phyloP scores from a whole-genome alignment of 2,888 invertebrate genomes.

The Leptinotarsa juncta region DNA sequence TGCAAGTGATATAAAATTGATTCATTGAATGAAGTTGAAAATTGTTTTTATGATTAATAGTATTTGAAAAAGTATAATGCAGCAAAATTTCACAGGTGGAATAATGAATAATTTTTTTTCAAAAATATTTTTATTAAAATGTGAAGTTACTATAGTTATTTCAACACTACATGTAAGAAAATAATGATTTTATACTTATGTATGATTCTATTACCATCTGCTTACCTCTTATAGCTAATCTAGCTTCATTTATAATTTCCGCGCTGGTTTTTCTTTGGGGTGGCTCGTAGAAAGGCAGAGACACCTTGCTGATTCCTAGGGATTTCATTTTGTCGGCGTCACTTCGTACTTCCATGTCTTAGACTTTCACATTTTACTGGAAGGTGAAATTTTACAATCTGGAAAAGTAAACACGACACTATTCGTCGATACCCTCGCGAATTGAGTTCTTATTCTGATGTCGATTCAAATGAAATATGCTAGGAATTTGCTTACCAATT shows the following conservation, averaged over 20 bases:
- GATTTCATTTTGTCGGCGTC: constrained; percentile 44
- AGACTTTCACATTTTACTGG: constrained; percentile 13
- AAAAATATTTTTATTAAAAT: no score
- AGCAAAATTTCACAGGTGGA: no score
- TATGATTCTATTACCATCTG: neutral
- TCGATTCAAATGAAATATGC: constrained; percentile 19
- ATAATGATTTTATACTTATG: no score
- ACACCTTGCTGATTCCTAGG: constrained; percentile 53
- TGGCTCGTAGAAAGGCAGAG: constrained; percentile 73
- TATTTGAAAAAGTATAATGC: no score
- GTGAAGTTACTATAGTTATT: no score
- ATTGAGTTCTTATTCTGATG: constrained; percentile 11
- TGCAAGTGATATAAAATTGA: no score
- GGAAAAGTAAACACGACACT: constrained; percentile 17
- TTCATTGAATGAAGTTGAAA: no score
- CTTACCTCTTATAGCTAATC: constrained; percentile 69
- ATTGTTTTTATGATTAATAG: no score
- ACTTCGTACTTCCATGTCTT: constrained; percentile 47
- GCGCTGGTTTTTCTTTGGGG: constrained; percentile 79
- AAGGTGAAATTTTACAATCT: neutral
- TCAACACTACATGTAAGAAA: no score
- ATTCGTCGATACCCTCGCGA: neutral
- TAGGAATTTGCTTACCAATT: constrained; percentile 19
- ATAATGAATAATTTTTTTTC: no score
- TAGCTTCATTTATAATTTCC: constrained; percentile 83